Base-by-base conservation (phyloP, 2,113 vertebrate species). In the Malurus elegans region DNA sequence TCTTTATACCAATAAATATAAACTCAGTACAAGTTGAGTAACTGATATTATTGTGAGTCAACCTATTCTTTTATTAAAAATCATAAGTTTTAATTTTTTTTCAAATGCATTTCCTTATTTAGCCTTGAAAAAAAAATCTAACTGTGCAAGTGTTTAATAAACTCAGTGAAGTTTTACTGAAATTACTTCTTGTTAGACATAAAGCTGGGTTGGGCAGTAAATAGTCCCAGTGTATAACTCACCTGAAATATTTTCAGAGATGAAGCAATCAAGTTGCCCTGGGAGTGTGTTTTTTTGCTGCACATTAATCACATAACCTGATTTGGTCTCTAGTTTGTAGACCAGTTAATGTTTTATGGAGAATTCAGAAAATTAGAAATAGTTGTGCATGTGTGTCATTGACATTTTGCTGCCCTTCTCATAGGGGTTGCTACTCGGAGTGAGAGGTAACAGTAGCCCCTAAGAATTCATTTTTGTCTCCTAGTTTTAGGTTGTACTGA, bases 311-410 rank as follows among this genome's bases (percentile, higher is more conserved):
- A 62, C 40, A 32, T 54, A 62, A 62, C 62, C 57, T 64, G 71
- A 26, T 82, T 96, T 97, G 54, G 48, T 51, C 66, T 93, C 26
- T 84, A 72, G 36, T 79, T 67, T 87, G 76, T 92, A 71, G 90
- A 72, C 38, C 64, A 73, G 65, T 79, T 92, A 92, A 81, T 92
- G 58, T 92, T 94, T 96, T 85, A 95, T 57, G 69, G 88, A 53
- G 90, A 94, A 96, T 60, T 44, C 18, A 75, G 53, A 81, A 97
- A 94, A 93, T 83, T 45, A 69, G 44, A 94, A 86, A 81, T 90
- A 91, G 79, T 89, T 95, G 31, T 58, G 40, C 31, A 11, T 56
- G 34, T 1, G 0, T 80, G 79, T 84, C 60, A 75, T 78, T 88
- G 32, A 40, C 45, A 14, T 80, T 90, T 88, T 85, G 38, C 71